A percentile compares a stretch with the other conserved stretches of the same genome.
Evolutionary conservation across 1,140 invertebrate genomes (phyloP).

Genomic region (Sycophila sp.): DNA sequence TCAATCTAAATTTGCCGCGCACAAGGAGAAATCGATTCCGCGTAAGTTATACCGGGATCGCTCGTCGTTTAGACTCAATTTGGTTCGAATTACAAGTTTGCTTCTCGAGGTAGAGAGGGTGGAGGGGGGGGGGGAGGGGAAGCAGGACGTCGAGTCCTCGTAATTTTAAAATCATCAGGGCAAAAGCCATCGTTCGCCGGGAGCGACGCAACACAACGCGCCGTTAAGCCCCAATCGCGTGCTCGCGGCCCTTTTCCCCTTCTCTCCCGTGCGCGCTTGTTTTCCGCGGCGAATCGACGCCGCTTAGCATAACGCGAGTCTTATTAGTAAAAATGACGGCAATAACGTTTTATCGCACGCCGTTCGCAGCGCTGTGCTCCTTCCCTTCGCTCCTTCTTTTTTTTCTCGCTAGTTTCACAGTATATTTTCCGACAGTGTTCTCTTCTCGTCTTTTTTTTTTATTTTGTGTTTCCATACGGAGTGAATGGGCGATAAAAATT

Average conservation of each 20-base stretch:
- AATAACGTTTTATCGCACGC: background rate
- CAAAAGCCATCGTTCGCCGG: background rate
- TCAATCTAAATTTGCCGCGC: no score
- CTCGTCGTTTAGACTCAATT: no score
- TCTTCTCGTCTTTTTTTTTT: no score
- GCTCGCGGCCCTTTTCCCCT: background rate
- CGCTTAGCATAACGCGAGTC: slow-evolving; percentile 23
- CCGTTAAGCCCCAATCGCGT: background rate
- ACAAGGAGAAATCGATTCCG: no score
- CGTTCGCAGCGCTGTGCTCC: background rate
- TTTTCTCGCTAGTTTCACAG: no score
- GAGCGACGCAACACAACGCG: background rate
- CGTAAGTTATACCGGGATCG: no score
- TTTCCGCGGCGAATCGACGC: background rate
- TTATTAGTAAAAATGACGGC: slow-evolving; percentile 22
- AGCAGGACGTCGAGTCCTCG: background rate
- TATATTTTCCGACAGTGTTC: no score
- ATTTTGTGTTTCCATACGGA: no score
- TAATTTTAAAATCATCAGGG: background rate
- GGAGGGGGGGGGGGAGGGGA: no score
- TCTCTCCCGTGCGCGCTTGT: background rate
- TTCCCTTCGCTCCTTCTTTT: background rate
- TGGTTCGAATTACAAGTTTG: no score
- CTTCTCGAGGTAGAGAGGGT: no score
- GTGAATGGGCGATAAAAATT: no score